Evolutionary conservation across 2,888 invertebrate species (phyloP).

Genomic region (Creontiades dilutus): DNA sequence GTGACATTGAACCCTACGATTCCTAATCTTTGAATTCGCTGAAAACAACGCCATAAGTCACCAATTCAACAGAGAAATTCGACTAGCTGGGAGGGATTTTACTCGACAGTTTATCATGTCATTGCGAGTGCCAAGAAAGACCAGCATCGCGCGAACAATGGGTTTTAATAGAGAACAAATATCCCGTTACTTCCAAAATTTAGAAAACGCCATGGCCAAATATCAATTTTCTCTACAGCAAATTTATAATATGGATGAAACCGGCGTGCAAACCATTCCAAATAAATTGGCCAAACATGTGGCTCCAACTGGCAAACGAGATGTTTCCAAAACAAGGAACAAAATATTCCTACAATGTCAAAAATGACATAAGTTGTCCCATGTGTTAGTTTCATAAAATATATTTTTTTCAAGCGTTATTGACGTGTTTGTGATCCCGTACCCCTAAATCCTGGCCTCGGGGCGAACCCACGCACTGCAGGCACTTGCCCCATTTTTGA

Average conservation of each 20-base stretch:
- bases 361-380: too few relatives aligned
- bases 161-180: slow-evolving; percentile 19
- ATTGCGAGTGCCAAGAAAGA: slow-evolving; percentile 40
- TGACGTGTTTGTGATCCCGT: too few relatives aligned
- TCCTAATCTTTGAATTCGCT: neutral
- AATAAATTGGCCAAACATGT: slow-evolving; percentile 14
- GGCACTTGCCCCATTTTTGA: too few relatives aligned
- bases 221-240: slow-evolving; percentile 26
- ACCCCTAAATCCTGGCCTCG: too few relatives aligned
- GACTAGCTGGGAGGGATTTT: slow-evolving; percentile 22
- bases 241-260: slow-evolving; percentile 49
- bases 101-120: slow-evolving; percentile 34
- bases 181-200: slow-evolving; percentile 26
- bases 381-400: too few relatives aligned
- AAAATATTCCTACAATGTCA: too few relatives aligned
- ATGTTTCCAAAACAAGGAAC: slow-evolving; percentile 38
- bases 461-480: too few relatives aligned
- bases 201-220: slow-evolving; percentile 7
- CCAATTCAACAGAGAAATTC: slow-evolving; percentile 14
- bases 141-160: slow-evolving; percentile 31
- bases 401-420: too few relatives aligned
- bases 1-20: slow-evolving; percentile 42
- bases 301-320: slow-evolving; percentile 21
- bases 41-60: neutral
- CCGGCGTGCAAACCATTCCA: slow-evolving; percentile 6